Base-by-base conservation (phyloP, 1,140 invertebrate species). In the Melanaphis sacchari region DNA sequence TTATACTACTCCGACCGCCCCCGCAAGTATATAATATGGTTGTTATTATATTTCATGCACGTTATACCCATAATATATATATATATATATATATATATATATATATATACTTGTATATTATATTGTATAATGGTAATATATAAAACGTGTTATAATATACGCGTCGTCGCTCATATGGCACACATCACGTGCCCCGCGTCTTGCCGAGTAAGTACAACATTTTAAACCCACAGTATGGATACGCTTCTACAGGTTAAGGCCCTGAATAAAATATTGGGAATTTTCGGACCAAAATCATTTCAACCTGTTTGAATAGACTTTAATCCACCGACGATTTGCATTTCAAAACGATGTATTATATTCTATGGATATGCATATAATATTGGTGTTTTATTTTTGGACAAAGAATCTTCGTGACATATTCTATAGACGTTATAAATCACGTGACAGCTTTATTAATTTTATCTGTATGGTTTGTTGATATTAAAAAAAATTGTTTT, bases 231-330 rank as follows among this genome's bases (percentile, higher is more conserved):
- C 82, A 6, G 9, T 85, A 46, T 31, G 40, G 40, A 26, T 41
- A 15, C 5, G 15, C 26, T 43, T 49, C n/a, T 18, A 88, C 85
- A 88, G 43, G 85, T 88, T 36, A 76, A 43, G 41, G n/a, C 18
- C 43, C 41, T 36, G 85, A 88, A 88, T 88, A 88, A 88, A 88
- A 88, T 88, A 46, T 88, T 41, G 26, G 7, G 21, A 88, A 88
- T 46, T 88, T n/a, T 46, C 15, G 85, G 4, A 88, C 21, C 41
- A 4, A 46, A 84, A 18, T 36, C 31, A 43, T 46, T 88, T 88
- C 31, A 36, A 46, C 41, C 43, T 88, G 41, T 46, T 46, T 49
- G 24, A 87, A 43, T 87, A 5, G 15, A 9, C 26, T 87, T 31
- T 43, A 43, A 84, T 84, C 24, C 24, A 31, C 31, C 15, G 1